A percentile compares a stretch with the other conserved stretches of the same genome.
These are phyloP conservation scores for Thamnophis sirtalis DNA, from an alignment of 2,113 vertebrate species.

Conservation along the genomic window DNA sequence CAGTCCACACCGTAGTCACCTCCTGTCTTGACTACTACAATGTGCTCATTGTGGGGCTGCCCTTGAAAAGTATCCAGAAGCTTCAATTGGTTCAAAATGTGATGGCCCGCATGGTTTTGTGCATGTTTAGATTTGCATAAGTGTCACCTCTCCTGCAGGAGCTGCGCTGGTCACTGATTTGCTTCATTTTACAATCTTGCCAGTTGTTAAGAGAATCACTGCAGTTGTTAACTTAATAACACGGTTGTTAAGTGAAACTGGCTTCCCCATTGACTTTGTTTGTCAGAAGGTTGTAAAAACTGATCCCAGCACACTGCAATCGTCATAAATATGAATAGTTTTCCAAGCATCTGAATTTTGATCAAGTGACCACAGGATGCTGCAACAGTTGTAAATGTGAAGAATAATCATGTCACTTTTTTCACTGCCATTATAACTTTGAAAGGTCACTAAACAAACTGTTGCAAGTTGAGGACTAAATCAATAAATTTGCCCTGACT, in stretches of 20 bases:
- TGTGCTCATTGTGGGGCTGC: not conserved
- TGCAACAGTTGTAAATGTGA: not conserved
- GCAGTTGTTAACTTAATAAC: not conserved
- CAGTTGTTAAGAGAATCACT: not conserved
- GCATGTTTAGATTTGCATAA: not conserved
- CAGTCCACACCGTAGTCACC: not conserved
- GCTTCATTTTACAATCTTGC: not conserved
- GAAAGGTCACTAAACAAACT: not conserved
- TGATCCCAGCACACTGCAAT: not conserved
- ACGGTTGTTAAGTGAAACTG: not conserved
- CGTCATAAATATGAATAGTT: not conserved
- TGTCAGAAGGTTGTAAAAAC: not conserved
- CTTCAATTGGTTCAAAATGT: not conserved
- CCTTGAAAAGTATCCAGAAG: not conserved
- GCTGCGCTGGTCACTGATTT: not conserved
- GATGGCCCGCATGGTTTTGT: not conserved
- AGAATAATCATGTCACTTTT: not conserved
- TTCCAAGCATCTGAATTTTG: not conserved
- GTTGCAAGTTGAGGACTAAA: not conserved
- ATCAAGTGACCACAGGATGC: not conserved
- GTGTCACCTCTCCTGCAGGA: not conserved
- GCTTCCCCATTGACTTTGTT: not conserved
- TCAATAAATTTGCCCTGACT: not conserved
- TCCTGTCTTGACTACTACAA: not conserved
- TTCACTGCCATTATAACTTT: not conserved